A percentile compares a stretch with the other conserved stretches of the same genome.
Conservation (phyloP, 2,113 vertebrate species). For the Dipodomys stephensi region DNA sequence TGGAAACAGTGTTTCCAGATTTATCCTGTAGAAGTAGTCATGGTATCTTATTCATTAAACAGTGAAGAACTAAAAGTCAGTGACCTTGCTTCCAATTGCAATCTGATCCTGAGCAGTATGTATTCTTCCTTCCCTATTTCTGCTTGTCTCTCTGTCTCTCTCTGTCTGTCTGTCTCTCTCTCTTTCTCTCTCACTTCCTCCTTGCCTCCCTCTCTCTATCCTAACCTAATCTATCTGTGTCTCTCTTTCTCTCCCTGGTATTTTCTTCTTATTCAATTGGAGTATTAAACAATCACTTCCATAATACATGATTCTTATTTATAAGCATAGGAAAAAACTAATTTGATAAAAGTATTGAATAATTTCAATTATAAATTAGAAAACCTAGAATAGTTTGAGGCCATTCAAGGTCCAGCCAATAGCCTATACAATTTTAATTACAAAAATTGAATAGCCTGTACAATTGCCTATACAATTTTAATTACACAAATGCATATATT, state of each 20-base stretch:
- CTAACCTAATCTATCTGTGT: neutral
- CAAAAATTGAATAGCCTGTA: neutral
- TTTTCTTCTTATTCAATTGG: neutral
- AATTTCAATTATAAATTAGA: neutral
- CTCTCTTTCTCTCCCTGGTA: neutral
- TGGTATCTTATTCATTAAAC: neutral
- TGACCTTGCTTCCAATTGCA: neutral
- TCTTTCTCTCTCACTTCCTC: neutral
- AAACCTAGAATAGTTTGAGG: constrained; percentile 5
- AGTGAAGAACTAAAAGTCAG: constrained; percentile 7
- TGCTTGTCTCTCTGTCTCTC: neutral
- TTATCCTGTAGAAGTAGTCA: constrained; percentile 2
- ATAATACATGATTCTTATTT: neutral
- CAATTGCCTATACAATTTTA: no score
- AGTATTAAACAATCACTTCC: neutral
- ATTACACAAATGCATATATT: neutral
- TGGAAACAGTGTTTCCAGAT: constrained; percentile 49
- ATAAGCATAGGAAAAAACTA: neutral
- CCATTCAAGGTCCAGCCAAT: neutral
- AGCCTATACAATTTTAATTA: neutral
- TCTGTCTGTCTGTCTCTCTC: neutral
- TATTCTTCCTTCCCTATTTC: neutral
- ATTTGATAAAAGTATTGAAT: neutral
- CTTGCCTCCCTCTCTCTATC: neutral
- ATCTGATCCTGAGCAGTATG: neutral